Percentiles rank a stretch among this genome's conserved stretches.
These are phyloP conservation scores for Psettodes erumei DNA, from an alignment of 2,113 vertebrate genomes.

Conservation along the genomic window DNA sequence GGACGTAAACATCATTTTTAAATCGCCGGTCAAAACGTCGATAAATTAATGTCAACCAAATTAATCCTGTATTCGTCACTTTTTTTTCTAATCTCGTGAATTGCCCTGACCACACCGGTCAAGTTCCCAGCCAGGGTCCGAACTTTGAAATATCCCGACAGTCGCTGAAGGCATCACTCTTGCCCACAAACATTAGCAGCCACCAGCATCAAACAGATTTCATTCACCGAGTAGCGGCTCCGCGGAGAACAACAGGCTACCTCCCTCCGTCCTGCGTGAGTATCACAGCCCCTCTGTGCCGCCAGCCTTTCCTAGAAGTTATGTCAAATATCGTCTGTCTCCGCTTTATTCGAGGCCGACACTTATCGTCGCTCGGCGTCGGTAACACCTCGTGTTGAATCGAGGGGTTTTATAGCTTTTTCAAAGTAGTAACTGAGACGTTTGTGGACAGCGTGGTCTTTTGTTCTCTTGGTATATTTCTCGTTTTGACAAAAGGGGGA, in stretches of 20 bases:
- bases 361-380: not conserved
- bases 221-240: constrained; percentile 73
- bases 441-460: constrained; percentile 72
- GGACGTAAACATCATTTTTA: too few species aligned
- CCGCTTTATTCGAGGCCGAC: not conserved
- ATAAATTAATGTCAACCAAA: not conserved
- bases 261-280: constrained; percentile 77
- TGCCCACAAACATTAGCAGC: constrained; percentile 60
- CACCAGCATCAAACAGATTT: constrained; percentile 46
- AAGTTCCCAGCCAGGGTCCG: fast-evolving
- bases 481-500: constrained; percentile 64
- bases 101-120: not conserved
- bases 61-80: too few species aligned
- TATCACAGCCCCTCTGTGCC: constrained; percentile 37
- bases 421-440: constrained; percentile 60
- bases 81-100: not conserved
- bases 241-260: constrained; percentile 78
- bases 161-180: not conserved
- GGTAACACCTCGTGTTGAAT: not conserved
- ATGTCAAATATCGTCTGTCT: not conserved
- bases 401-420: constrained; percentile 14
- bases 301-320: constrained; percentile 14
- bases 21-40: too few species aligned
- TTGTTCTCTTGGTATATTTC: constrained; percentile 73
- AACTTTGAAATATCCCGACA: fast-evolving